Base-by-base conservation (phyloP, 2,797 vertebrate species). In the Crossoptilon crossoptilon region DNA sequence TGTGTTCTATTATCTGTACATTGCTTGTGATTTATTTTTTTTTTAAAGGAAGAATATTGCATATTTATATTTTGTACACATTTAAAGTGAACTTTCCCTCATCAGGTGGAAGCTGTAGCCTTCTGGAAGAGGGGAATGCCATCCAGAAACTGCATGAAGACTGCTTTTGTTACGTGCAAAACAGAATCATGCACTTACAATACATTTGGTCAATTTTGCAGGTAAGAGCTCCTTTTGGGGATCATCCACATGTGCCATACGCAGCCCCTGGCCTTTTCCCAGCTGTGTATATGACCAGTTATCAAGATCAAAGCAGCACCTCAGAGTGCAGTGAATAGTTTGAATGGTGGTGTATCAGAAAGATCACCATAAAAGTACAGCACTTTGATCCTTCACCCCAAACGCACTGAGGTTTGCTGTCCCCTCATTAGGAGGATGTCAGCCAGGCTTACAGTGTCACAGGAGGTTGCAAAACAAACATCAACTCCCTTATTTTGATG, bases 81-180 rank as follows among this genome's bases (percentile, higher is more conserved):
- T 66, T 31, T 53, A 63, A 92, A 91, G 62, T 62, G 19, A 94
- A 75, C n/a, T 74, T 82, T 80, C 5, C 67, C 5, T 63, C 23
- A 46, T 31, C 76, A 98, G 97, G 76, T 91, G 24, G 46, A 78
- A 90, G 76, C 43, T 98, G 97, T 92, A 96, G 77, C 67, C 9
- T 78, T 80, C 60, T 98, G 90, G 95, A 97, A 72, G 97, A 97
- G 82, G 96, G 66, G 71, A 96, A 96, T 43, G 39, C 95, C 23
- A 92, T 97, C 48, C 69, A 86, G 80, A 81, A 86, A 46, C 75
- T 18, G 48, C 49, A 51, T 15, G 94, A 97, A 83, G 49, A 51
- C 64, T 98, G 98, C 83, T 98, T 97, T 18, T 98, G 98, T 96
- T 97, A 96, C 5, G 56, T 96, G 88, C 97, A 96, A 62, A 94